Evolutionary conservation across 2,888 invertebrate genomes (phyloP), one percentile per base, ranked within the genome.

Genomic region (Acronicta leporina): DNA sequence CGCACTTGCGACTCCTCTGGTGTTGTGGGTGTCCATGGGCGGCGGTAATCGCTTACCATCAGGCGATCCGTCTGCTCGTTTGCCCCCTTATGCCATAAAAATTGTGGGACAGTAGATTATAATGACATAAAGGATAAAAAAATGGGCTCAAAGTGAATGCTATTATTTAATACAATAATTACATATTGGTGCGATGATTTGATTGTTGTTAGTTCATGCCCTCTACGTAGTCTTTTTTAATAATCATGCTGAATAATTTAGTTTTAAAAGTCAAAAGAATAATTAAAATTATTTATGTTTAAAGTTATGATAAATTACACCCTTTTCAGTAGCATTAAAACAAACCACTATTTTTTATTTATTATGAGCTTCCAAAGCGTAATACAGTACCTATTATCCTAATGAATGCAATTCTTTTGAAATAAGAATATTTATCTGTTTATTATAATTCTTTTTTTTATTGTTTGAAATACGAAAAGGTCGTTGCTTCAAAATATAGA

Each of bases 391-490:
- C n/a, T 38, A n/a, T 38, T 38, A 38, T 38, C 1, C 38, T 38
- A 38, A 38, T 38, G 38, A 38, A 38, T n/a, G 38, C 13, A 38
- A n/a, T 5, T 38, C n/a, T 20, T 38, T 38, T 33, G 33, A 38
- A 38, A 38, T n/a, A 38, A 38, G 38, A 38, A n/a, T 38, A 13
- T 7, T 9, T 30, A 11, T n/a, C 0, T n/a, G n/a, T n/a, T 38
- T 38, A n/a, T 38, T 38, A 11, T 11, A 38, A 38, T 38, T 38
- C 38, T n/a, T 35, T 35, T 30, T 30, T 30, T 30, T 30, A 30
- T 30, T 9, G 30, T 33, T 38, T 7, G 38, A 61, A 65, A 45
- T 11, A 30, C 30, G 38, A 33, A 40, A 60, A 5, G 38, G 9
- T 42, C 9, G 38, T 30, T 38, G 20, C 20, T 52, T 53, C 16